A percentile compares a stretch with the other conserved stretches of the same genome.
phyloP scores from a whole-genome alignment of 2,888 invertebrate species.

The Campoplex nolae region DNA sequence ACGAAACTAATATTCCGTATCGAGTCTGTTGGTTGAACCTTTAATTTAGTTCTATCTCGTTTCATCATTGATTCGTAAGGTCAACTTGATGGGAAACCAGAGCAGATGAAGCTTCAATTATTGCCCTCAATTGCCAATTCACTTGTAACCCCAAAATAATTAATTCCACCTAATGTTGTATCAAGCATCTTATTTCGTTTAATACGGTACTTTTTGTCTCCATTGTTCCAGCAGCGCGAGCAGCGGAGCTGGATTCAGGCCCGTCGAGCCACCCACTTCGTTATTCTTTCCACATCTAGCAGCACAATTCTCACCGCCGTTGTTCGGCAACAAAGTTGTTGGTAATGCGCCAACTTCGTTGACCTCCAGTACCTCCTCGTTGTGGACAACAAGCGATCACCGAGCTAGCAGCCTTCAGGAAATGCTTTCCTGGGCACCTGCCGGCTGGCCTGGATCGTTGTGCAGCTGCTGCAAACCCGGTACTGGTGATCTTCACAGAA shows the following conservation, averaged over 20 bases:
- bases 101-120: neutral
- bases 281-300: constrained; percentile 94
- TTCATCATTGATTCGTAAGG: neutral
- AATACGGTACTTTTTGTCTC: neutral
- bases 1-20: constrained; percentile 25
- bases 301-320: constrained; percentile 92
- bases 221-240: constrained; percentile 85
- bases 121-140: neutral
- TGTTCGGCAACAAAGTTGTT: constrained; percentile 87
- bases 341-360: constrained; percentile 82
- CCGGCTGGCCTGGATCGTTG: constrained; percentile 82
- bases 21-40: neutral
- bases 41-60: neutral
- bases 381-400: constrained; percentile 85
- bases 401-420: constrained; percentile 81
- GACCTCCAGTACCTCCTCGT: constrained; percentile 81
- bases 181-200: neutral
- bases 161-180: neutral
- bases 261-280: constrained; percentile 87
- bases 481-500: constrained; percentile 83
- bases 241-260: constrained; percentile 86
- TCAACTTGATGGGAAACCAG: neutral
- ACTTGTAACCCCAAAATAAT: neutral
- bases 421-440: constrained; percentile 82
- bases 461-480: constrained; percentile 79